A percentile compares a stretch with the other conserved stretches of the same genome.
phyloP scores from a whole-genome alignment of 2,797 vertebrate species.

The Cyprinodon diabolis region DNA sequence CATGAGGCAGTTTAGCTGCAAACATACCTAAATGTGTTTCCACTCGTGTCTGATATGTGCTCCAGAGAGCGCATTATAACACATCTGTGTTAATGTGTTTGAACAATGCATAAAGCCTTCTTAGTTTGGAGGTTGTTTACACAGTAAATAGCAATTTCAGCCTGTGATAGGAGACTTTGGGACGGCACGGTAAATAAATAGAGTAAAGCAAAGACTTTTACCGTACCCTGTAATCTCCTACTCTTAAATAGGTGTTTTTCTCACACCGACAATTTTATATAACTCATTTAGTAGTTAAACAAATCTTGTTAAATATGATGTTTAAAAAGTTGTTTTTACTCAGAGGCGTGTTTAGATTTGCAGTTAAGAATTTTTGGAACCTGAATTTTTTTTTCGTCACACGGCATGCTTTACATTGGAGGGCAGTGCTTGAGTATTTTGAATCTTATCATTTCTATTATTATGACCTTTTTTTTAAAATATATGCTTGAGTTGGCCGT shows the following conservation, averaged over 20 bases:
- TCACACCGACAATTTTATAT: neutral
- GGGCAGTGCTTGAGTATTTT: neutral
- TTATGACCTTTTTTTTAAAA: neutral
- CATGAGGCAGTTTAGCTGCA: neutral
- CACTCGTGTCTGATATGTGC: neutral
- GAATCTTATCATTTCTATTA: neutral
- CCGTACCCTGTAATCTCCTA: neutral
- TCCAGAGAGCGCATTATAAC: neutral
- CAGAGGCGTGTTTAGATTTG: neutral
- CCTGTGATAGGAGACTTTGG: conserved; percentile 1
- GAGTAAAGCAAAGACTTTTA: neutral
- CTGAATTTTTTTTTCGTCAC: neutral
- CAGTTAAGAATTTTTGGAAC: too few relatives aligned
- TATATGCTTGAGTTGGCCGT: too few relatives aligned
- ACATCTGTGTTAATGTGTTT: conserved; percentile 1
- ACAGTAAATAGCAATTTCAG: neutral
- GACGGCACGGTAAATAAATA: neutral
- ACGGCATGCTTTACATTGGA: neutral
- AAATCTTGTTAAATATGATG: neutral
- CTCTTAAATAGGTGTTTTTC: neutral
- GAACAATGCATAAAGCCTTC: neutral
- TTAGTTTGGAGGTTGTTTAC: neutral
- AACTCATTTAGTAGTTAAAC: neutral
- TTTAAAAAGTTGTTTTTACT: neutral
- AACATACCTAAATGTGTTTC: neutral